Percentiles rank a stretch among this genome's conserved stretches.
These are phyloP conservation scores for Pherbina coryleti DNA, from an alignment of 2,888 invertebrate species.

Conservation along the genomic window DNA sequence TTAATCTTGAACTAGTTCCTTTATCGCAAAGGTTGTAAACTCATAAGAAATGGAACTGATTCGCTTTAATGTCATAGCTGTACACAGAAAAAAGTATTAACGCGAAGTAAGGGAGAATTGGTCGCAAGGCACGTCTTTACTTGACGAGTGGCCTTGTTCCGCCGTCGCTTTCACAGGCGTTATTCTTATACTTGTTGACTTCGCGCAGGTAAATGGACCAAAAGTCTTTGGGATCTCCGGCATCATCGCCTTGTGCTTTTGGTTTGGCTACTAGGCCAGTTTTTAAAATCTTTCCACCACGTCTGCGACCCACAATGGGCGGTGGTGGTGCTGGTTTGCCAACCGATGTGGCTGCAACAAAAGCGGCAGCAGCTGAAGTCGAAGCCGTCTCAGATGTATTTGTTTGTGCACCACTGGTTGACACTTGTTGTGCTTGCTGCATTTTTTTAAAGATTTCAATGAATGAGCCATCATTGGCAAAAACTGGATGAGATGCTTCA, in stretches of 20 bases:
- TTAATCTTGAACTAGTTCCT: conserved; percentile 18
- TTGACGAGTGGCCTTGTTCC: conserved; percentile 93
- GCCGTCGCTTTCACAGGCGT: conserved; percentile 91
- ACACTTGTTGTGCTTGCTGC: conserved; percentile 69
- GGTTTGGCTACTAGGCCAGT: conserved; percentile 91
- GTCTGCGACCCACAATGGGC: conserved; percentile 81
- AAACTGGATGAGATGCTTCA: conserved; percentile 71
- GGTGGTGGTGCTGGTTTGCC: conserved; percentile 69
- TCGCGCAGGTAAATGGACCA: conserved; percentile 95
- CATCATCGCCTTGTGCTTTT: conserved; percentile 74
- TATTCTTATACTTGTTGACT: conserved; percentile 92
- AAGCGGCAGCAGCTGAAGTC: conserved; percentile 55
- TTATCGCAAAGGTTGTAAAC: conserved; percentile 3
- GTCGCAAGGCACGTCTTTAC: conserved; percentile 70
- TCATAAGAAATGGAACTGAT: conserved; percentile 40
- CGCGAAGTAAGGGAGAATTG: not conserved
- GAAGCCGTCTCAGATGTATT: conserved; percentile 48
- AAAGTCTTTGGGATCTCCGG: conserved; percentile 80
- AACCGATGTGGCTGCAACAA: conserved; percentile 57
- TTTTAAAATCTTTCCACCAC: conserved; percentile 88
- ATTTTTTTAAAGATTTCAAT: conserved; percentile 92
- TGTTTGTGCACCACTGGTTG: conserved; percentile 39
- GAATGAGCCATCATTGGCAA: conserved; percentile 87
- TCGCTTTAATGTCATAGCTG: conserved; percentile 7
- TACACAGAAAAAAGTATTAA: not conserved